phyloP scores from a whole-genome alignment of 2,888 invertebrate species.

The Eilema caniola region DNA sequence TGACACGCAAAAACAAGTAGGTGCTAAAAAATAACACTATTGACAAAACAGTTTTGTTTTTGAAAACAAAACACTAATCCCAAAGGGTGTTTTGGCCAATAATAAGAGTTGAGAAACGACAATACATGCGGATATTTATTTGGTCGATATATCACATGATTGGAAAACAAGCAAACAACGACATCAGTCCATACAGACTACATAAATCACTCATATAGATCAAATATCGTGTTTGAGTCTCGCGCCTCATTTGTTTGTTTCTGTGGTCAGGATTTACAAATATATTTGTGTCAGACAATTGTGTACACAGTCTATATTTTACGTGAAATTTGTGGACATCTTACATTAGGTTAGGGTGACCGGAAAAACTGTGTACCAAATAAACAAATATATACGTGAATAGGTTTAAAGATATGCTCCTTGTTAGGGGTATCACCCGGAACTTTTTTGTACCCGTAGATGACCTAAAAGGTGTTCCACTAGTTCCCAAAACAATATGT shows the following conservation, averaged over 20 bases:
- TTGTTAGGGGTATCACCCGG: too few species aligned
- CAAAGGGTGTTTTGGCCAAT: constrained; percentile 14
- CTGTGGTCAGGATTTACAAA: constrained; percentile 26
- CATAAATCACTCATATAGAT: constrained; percentile 49
- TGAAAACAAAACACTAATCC: constrained; percentile 4
- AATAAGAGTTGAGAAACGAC: constrained; percentile 20
- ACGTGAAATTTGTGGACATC: background rate
- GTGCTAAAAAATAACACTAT: background rate
- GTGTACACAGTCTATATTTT: background rate
- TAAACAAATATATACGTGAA: too few species aligned
- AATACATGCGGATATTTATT: constrained; percentile 28
- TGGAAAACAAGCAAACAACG: constrained; percentile 49
- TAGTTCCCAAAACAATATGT: too few species aligned
- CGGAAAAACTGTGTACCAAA: background rate
- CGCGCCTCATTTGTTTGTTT: constrained; percentile 28
- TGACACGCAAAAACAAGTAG: background rate
- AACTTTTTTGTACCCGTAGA: too few species aligned
- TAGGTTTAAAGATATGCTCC: too few species aligned
- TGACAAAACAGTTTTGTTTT: background rate
- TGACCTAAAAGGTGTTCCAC: too few species aligned
- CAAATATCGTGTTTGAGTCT: constrained; percentile 38
- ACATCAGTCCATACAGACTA: constrained; percentile 37
- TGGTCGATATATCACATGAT: constrained; percentile 47
- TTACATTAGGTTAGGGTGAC: background rate
- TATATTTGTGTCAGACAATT: constrained; percentile 11